A percentile compares a stretch with the other conserved stretches of the same genome.
Conservation (phyloP, 2,113 vertebrate genomes). For the Muntiacus reevesi region DNA sequence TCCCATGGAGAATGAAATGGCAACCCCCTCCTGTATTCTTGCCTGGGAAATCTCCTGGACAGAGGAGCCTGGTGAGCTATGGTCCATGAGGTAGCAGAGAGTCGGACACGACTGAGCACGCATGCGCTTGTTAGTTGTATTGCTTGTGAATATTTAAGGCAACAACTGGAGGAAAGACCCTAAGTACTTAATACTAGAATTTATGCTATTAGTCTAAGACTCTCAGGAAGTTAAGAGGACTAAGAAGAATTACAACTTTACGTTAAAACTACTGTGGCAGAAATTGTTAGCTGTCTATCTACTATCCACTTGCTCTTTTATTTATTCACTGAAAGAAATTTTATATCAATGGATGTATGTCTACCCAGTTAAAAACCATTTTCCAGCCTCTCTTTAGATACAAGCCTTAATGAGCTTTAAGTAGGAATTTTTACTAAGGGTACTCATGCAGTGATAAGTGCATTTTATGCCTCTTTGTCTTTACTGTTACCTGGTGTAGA, state of each 20-base stretch:
- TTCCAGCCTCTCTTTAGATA: background rate
- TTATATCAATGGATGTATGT: background rate
- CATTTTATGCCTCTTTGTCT: background rate
- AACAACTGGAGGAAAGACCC: background rate
- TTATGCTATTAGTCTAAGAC: background rate
- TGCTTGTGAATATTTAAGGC: background rate
- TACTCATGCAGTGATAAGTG: background rate
- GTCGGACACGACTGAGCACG: background rate
- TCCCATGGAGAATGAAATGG: background rate
- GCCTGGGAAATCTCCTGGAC: background rate
- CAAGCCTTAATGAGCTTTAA: background rate
- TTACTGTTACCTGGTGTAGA: background rate
- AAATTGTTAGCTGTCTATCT: background rate
- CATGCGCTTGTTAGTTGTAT: background rate
- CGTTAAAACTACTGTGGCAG: background rate
- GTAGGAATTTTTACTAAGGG: background rate
- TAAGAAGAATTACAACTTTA: background rate
- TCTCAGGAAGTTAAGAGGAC: background rate
- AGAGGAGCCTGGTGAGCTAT: background rate
- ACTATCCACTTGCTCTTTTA: background rate
- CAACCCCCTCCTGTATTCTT: background rate
- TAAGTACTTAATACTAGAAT: background rate
- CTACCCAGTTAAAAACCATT: background rate
- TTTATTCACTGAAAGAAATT: background rate
- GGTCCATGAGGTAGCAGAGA: background rate